Base-by-base conservation (phyloP, 2,888 invertebrate species). In the Eulithis prunata region DNA sequence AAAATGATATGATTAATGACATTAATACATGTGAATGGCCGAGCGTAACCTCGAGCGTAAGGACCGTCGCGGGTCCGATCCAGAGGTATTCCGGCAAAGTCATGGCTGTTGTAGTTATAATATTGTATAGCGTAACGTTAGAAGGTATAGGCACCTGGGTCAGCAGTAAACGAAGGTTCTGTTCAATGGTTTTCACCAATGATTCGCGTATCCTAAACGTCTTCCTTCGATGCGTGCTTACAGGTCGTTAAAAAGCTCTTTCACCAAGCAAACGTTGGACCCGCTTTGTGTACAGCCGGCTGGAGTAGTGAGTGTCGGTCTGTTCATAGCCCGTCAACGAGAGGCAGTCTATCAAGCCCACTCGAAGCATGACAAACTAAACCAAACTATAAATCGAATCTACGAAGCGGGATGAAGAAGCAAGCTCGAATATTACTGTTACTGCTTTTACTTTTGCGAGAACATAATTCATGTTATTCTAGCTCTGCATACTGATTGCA, bases 1-100 rank as follows among this genome's bases (percentile, higher is more conserved):
- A 89, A 74, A 84, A 88, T 89, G 90, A 86, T 80, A 84, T 83
- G 88, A 75, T 83, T 83, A 85, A 83, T 87, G 87, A 88, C 85
- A 85, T 82, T 76, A 80, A 81, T 72, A 86, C 78, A 84, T 79
- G 86, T 88, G 82, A 76, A 77, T 78, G 82, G 74, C 74, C 75
- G 83, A 87, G 65, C 57, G 72, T 78, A 82, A 68, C 66, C 62
- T 66, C 65, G 49, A 64, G 54, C 47, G 54, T 66, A 68, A 75
- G 78, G 14, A 73, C 63, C 77, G 73, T 47, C 62, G 62, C 62
- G 59, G 38, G 66, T 64, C 63, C 63, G 28, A 45, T 57, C 64
- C 52, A 57, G 53, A 68, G 49, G 56, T 53, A 51, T 60, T 58
- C 57, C 52, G 46, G 49, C 56, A 58, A 59, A 64, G 68, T 70